Evolutionary conservation across 2,888 invertebrate species (phyloP).

Genomic region (Linnaemya tessellans): DNA sequence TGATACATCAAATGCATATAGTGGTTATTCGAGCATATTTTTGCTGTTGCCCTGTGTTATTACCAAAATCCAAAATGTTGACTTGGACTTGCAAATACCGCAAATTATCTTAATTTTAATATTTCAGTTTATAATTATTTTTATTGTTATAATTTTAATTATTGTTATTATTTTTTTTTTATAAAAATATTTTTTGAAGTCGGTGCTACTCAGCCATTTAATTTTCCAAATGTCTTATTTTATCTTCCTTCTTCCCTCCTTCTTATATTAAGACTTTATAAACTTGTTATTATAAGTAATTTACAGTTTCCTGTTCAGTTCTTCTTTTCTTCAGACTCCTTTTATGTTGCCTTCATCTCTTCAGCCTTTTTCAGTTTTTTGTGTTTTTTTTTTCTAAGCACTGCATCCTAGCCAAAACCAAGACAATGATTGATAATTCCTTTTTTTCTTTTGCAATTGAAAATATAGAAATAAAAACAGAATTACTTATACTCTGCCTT

Average conservation of each 20-base stretch:
- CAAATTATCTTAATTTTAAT: too few relatives aligned
- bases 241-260: neutral
- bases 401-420: conserved; percentile 30
- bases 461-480: conserved; percentile 6
- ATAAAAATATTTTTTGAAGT: neutral
- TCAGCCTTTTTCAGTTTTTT: conserved; percentile 3
- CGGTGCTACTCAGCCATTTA: neutral
- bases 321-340: conserved; percentile 1
- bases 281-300: conserved; percentile 54
- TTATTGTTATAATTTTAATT: too few relatives aligned
- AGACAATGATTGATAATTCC: conserved; percentile 67
- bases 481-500: conserved; percentile 5
- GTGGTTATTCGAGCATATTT: too few relatives aligned
- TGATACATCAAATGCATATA: too few relatives aligned
- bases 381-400: conserved; percentile 28
- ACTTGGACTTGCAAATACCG: too few relatives aligned
- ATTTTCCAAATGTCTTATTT: neutral
- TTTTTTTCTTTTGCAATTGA: conserved; percentile 48
- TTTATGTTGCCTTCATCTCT: neutral
- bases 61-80: too few relatives aligned
- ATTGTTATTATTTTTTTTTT: too few relatives aligned
- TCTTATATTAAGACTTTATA: conserved; percentile 20
- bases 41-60: too few relatives aligned
- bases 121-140: too few relatives aligned
- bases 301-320: conserved; percentile 54